A percentile compares a stretch with the other conserved stretches of the same genome.
Evolutionary conservation across 2,797 vertebrate genomes (phyloP).

Genomic region (Sebastes aleutianus): DNA sequence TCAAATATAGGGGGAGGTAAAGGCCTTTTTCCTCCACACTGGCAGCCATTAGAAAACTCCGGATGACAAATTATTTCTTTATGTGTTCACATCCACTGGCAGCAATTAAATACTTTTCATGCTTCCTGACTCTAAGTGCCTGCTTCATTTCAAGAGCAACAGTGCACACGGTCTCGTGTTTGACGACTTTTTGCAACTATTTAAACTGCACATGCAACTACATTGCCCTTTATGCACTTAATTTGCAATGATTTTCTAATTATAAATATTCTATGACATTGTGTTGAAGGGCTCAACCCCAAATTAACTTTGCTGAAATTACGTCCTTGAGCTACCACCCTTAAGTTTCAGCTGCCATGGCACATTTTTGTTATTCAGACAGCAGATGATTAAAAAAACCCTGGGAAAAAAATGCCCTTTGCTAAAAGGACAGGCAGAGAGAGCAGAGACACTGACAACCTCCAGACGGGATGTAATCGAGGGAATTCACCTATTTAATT

Average conservation of each 20-base stretch:
- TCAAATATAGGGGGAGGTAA: not conserved
- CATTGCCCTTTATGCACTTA: slow-evolving; percentile 9
- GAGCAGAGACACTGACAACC: slow-evolving; percentile 25
- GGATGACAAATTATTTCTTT: slow-evolving; percentile 41
- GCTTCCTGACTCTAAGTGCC: not conserved
- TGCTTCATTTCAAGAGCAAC: slow-evolving; percentile 39
- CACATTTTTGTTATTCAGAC: slow-evolving; percentile 39
- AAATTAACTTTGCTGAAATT: slow-evolving; percentile 60
- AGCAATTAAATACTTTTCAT: slow-evolving; percentile 61
- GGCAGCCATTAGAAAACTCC: slow-evolving; percentile 31
- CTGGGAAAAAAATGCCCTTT: slow-evolving; percentile 36
- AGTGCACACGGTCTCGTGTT: slow-evolving; percentile 32
- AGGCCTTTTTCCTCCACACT: not conserved
- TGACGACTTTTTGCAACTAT: slow-evolving; percentile 25
- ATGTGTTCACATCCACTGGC: slow-evolving; percentile 35
- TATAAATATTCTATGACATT: slow-evolving; percentile 39
- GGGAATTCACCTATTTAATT: slow-evolving; percentile 62
- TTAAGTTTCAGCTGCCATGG: slow-evolving; percentile 32
- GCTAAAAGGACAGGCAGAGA: slow-evolving; percentile 37
- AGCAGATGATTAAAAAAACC: slow-evolving; percentile 32
- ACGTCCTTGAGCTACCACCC: slow-evolving; percentile 45
- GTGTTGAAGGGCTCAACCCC: slow-evolving; percentile 33
- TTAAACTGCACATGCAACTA: slow-evolving; percentile 11
- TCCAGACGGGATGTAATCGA: slow-evolving; percentile 52
- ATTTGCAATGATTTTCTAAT: slow-evolving; percentile 26